Evolutionary conservation across 2,797 vertebrate genomes (phyloP), one percentile per base, ranked within the genome.

Genomic region (Anguilla marmorata): DNA sequence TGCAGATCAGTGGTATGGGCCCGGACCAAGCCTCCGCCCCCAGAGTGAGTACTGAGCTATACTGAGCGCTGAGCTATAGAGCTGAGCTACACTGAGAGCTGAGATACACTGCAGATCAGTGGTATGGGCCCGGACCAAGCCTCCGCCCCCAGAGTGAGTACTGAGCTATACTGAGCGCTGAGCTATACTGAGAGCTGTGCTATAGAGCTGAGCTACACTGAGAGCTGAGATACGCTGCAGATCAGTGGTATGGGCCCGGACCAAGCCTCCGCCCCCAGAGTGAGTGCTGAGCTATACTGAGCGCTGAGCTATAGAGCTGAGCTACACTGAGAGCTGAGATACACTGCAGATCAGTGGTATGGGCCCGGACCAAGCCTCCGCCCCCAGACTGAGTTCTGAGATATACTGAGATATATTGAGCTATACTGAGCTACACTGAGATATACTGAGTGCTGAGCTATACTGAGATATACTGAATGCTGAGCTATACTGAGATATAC

Each of bases 361-460:
- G 98, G 98, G 98, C 98, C 98, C 94, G 98, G 97, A 99, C 98
- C 97, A 98, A 99, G 95, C 98, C 98, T 98, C 98, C 98, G 98
- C 98, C 98, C 98, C 95, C 97, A 97, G 89, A 98, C 98, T 98
- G 90, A 96, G 97, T 93, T 66, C 83, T 87, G 4, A 6, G 1
- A 54, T 24, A 37, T 37, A 37, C 37, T 37, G 37, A 37, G 37
- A n/a, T n/a, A n/a, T n/a, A n/a, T n/a, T n/a, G n/a, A n/a, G n/a
- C n/a, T n/a, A n/a, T n/a, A n/a, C n/a, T n/a, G n/a, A n/a, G n/a
- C n/a, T n/a, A n/a, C n/a, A n/a, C n/a, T n/a, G n/a, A n/a, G n/a
- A n/a, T n/a, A n/a, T n/a, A n/a, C n/a, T n/a, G n/a, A n/a, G n/a
- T n/a, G n/a, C n/a, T 33, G 33, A 33, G 33, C 33, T 33, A 33